Evolutionary conservation across 1,140 invertebrate genomes (phyloP).

Genomic region (Sinella curviseta): DNA sequence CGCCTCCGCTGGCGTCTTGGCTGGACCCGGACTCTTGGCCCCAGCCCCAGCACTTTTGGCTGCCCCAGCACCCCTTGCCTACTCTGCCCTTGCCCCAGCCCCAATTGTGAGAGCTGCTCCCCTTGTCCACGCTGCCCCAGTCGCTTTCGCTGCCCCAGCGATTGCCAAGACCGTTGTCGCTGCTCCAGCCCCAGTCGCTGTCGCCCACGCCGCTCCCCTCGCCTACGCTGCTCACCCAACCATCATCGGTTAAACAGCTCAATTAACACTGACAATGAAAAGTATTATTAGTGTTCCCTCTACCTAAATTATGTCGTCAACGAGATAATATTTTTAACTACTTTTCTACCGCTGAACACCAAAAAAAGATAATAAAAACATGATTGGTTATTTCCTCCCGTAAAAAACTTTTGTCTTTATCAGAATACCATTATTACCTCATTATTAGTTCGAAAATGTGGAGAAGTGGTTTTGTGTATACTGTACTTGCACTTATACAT

Average conservation of each 20-base stretch:
- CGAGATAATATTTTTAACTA: too few species aligned
- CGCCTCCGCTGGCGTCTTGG: too few species aligned
- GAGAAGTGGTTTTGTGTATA: too few species aligned
- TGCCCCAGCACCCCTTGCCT: not conserved
- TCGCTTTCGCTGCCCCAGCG: not conserved
- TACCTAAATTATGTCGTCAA: too few species aligned
- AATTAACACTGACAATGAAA: not conserved
- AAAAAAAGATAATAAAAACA: too few species aligned
- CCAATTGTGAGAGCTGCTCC: not conserved
- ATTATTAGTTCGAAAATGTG: too few species aligned
- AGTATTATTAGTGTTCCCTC: too few species aligned
- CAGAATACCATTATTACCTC: too few species aligned
- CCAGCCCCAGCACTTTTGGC: not conserved
- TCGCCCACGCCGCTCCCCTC: not conserved
- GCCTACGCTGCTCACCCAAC: not conserved
- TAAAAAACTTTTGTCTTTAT: too few species aligned
- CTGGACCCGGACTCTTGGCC: not conserved
- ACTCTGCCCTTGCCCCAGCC: not conserved
- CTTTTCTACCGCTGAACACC: too few species aligned
- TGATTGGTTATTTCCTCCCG: too few species aligned
- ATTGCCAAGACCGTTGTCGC: not conserved
- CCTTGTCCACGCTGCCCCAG: not conserved
- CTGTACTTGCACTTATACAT: too few species aligned
- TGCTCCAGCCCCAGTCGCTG: not conserved
- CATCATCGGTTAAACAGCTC: conserved; percentile 2